Evolutionary conservation across 2,888 invertebrate genomes (phyloP), one percentile per base, ranked within the genome.

Genomic region (Cosmia trapezina): DNA sequence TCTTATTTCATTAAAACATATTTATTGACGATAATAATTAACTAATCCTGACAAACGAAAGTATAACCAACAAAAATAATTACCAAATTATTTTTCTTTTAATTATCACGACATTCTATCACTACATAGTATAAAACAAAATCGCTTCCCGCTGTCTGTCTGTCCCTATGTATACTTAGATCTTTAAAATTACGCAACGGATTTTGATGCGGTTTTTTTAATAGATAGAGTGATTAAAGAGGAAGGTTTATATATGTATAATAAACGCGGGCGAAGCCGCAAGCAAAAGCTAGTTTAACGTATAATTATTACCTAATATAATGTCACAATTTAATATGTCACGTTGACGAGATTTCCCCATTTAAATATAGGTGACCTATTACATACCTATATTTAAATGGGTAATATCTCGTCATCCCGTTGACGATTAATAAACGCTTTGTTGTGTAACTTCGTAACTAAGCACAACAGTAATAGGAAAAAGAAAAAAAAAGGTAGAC

Each of bases 371-470:
- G 14, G 22, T 54, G 22, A 22, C 6, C 5, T 22, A n/a, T n/a
- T n/a, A n/a, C n/a, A 12, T 53, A 12, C 6, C 22, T 22, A 53
- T 53, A 7, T 28, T 28, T 28, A 28, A 17, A 4, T 56, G 3
- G 28, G 14, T 28, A 54, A 28, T 33, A 56, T 56, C 8, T 33
- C 28, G 54, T 8, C 17, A 33, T 33, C 54, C 7, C 41, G 37
- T 37, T 60, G n/a, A 33, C 17, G 14, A 54, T 33, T 41, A 60
- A 19, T 14, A 33, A 49, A 14, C 2, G 28, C 12, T 77, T 82
- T 78, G 82, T 78, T 82, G 78, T 78, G 78, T 47, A 51, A 54
- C 33, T 54, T 19, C 63, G 78, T 78, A 56, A 82, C 78, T 56
- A 82, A 65, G 81, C 61, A 81, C 81, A 81, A 77, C 77, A 81